Conservation (phyloP, 2,797 vertebrate genomes). For the Sebastes trivittatus region DNA sequence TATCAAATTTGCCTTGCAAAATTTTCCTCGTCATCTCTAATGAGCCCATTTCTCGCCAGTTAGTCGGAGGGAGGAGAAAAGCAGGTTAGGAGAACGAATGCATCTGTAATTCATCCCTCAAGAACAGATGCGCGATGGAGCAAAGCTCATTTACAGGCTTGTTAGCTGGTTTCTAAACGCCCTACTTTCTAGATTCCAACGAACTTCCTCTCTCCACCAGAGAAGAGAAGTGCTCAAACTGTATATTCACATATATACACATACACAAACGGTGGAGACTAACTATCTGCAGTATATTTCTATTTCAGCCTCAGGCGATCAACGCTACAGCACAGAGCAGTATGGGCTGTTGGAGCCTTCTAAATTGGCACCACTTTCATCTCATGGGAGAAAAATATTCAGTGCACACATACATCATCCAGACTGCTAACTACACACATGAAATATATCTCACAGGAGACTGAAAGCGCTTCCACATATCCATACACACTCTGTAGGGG, state of each 20-base stretch:
- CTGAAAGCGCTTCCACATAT: slow-evolving; percentile 12
- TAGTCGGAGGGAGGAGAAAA: slow-evolving; percentile 57
- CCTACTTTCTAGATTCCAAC: slow-evolving; percentile 59
- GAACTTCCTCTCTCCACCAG: slow-evolving; percentile 14
- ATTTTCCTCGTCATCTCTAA: slow-evolving; percentile 17
- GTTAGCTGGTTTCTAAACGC: slow-evolving; percentile 54
- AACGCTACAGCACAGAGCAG: background rate
- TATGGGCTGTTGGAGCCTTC: background rate
- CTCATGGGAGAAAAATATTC: slow-evolving; percentile 15
- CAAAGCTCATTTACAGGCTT: slow-evolving; percentile 63
- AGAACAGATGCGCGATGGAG: slow-evolving; percentile 56
- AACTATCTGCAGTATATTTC: background rate
- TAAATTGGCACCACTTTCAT: slow-evolving; percentile 43
- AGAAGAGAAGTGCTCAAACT: background rate
- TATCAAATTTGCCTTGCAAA: slow-evolving; percentile 41
- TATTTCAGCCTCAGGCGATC: slow-evolving; percentile 19
- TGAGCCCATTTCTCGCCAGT: slow-evolving; percentile 39
- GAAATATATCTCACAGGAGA: slow-evolving; percentile 28
- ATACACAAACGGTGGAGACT: background rate
- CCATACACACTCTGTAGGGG: background rate
- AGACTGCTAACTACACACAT: slow-evolving; percentile 28
- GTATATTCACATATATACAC: background rate
- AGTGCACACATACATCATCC: slow-evolving; percentile 50
- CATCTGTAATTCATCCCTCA: slow-evolving; percentile 67
- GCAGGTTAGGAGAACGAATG: slow-evolving; percentile 47